Evolutionary conservation across 2,888 invertebrate genomes (phyloP).

Genomic region (Helleia helle): DNA sequence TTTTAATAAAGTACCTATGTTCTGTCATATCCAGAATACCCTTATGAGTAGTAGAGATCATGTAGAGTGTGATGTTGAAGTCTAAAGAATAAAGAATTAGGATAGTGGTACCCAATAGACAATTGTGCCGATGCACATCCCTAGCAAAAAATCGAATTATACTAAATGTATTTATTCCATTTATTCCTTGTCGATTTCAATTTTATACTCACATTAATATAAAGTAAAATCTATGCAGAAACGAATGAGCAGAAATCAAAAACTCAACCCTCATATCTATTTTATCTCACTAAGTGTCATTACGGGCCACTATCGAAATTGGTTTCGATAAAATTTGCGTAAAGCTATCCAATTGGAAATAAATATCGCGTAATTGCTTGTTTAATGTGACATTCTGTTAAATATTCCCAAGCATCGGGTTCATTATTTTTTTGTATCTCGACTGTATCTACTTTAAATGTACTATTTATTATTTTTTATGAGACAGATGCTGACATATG

Average conservation of each 20-base stretch:
- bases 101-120: too few relatives aligned
- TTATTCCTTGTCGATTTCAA: background rate
- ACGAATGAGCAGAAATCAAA: slow-evolving; percentile 32
- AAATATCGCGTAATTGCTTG: slow-evolving; percentile 58
- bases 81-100: too few relatives aligned
- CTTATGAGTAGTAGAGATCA: too few relatives aligned
- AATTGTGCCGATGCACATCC: too few relatives aligned
- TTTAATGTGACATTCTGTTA: slow-evolving; percentile 43
- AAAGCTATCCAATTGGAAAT: slow-evolving; percentile 47
- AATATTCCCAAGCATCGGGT: slow-evolving; percentile 25
- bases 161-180: background rate
- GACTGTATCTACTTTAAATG: slow-evolving; percentile 20
- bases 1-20: too few relatives aligned
- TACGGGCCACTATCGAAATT: slow-evolving; percentile 61
- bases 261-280: slow-evolving; percentile 51
- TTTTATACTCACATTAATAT: background rate
- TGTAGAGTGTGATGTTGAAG: too few relatives aligned
- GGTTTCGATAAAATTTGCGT: slow-evolving; percentile 58
- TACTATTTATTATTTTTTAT: slow-evolving; percentile 25
- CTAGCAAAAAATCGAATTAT: too few relatives aligned
- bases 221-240: slow-evolving; percentile 7
- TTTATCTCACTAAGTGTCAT: slow-evolving; percentile 50
- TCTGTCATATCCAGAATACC: too few relatives aligned
- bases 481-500: slow-evolving; percentile 30
- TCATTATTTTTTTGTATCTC: slow-evolving; percentile 21